Percentiles rank a stretch among this genome's conserved stretches.
Evolutionary conservation across 2,113 vertebrate genomes (phyloP).

Genomic region (Equus przewalskii): DNA sequence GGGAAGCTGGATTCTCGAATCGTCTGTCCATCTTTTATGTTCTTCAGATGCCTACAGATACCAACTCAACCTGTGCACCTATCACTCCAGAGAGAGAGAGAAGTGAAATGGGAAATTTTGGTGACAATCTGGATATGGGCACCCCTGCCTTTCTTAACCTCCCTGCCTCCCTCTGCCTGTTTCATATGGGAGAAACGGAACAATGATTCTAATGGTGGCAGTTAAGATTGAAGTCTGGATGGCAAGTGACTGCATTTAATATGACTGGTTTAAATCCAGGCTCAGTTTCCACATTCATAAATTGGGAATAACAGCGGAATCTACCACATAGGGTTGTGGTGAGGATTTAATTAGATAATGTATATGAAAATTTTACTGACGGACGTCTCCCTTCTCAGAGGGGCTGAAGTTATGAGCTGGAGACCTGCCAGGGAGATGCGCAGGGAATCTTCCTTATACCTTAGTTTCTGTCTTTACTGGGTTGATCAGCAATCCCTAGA

Average conservation of each 20-base stretch:
- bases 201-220: rapidly evolving
- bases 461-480: not conserved
- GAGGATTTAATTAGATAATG: not conserved
- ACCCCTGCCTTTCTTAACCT: not conserved
- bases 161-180: too few species aligned
- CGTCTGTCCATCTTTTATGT: rapidly evolving
- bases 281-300: not conserved
- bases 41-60: not conserved
- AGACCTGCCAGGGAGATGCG: too few species aligned
- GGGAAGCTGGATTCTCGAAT: not conserved
- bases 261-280: not conserved
- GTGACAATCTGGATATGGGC: rapidly evolving
- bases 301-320: not conserved
- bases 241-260: not conserved
- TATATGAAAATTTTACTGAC: rapidly evolving
- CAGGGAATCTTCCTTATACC: too few species aligned
- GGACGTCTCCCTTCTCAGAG: too few species aligned
- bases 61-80: not conserved
- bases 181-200: not conserved
- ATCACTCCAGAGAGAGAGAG: not conserved
- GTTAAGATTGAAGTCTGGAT: not conserved
- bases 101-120: rapidly evolving
- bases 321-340: rapidly evolving
- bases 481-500: too few species aligned
- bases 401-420: not conserved